Conservation (phyloP, 2,113 vertebrate species). For the Epinephelus fuscoguttatus region DNA sequence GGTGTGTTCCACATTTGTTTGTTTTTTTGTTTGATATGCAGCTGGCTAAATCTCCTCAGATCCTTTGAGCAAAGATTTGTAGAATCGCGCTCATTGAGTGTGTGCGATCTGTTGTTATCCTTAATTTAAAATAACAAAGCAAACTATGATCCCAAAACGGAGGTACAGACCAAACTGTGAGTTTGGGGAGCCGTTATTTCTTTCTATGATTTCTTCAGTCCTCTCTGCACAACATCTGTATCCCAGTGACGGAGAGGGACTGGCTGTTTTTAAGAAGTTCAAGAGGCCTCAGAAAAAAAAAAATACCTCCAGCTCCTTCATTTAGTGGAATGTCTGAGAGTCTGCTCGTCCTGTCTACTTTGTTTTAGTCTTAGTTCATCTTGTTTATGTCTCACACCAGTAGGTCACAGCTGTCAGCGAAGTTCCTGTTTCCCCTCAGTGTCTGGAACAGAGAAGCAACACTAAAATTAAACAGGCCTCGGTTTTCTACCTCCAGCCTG, state of each 20-base stretch:
- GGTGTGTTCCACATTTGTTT: conserved; percentile 17
- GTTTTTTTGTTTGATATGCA: background rate
- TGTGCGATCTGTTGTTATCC: no score
- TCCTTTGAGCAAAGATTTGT: conserved; percentile 14
- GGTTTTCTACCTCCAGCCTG: background rate
- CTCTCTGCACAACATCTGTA: background rate
- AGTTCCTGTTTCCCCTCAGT: conserved; percentile 26
- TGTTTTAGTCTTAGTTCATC: conserved; percentile 27
- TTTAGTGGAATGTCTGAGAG: conserved; percentile 30
- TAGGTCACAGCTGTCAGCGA: conserved; percentile 30
- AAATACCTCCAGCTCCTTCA: conserved; percentile 22
- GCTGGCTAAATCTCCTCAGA: conserved; percentile 22
- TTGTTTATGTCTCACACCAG: conserved; percentile 40
- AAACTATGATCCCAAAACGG: background rate
- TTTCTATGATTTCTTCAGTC: background rate
- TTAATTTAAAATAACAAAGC: background rate
- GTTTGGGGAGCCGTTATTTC: background rate
- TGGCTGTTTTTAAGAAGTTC: background rate
- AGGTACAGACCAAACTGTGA: conserved; percentile 6
- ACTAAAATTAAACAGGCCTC: conserved; percentile 38
- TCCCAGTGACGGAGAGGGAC: background rate
- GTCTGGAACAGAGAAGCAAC: conserved; percentile 37
- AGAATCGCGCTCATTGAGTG: background rate
- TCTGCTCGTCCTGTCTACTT: conserved; percentile 1
- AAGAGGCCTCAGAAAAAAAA: conserved; percentile 11